These are phyloP conservation scores for Hydrozoanthus tunicans DNA, from an alignment of 64 coral and sea anemone species.

Conservation along the genomic window DNA sequence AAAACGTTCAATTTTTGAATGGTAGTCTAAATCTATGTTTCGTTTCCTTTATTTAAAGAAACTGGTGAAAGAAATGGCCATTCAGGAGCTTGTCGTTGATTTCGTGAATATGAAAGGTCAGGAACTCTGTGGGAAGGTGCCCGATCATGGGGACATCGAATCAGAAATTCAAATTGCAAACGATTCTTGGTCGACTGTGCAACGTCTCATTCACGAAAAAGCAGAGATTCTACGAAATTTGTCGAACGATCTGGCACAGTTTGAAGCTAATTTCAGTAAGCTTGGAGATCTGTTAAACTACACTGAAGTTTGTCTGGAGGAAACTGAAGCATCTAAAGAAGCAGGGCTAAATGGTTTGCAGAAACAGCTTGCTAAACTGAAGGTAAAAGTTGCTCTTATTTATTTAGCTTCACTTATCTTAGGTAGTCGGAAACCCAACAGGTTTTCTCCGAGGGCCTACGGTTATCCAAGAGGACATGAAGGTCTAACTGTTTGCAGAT, in stretches of 20 bases:
- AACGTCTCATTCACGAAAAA: slow-evolving; percentile 62
- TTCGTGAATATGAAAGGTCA: slow-evolving; percentile 94
- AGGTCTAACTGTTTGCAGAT: no score
- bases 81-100: slow-evolving; percentile 89
- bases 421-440: no score
- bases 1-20: no score
- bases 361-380: slow-evolving; percentile 91
- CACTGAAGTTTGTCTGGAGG: slow-evolving; percentile 87
- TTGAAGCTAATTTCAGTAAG: slow-evolving; percentile 72
- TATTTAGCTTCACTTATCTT: no score
- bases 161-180: slow-evolving; percentile 79
- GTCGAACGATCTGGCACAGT: slow-evolving; percentile 68
- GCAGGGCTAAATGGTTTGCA: slow-evolving; percentile 80
- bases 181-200: slow-evolving; percentile 73
- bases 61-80: slow-evolving; percentile 75
- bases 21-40: not conserved
- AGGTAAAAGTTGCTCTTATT: slow-evolving; percentile 37
- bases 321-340: slow-evolving; percentile 64
- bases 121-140: slow-evolving; percentile 76
- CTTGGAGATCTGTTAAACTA: slow-evolving; percentile 81
- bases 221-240: slow-evolving; percentile 51
- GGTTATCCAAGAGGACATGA: no score
- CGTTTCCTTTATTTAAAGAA: slow-evolving; percentile 36
- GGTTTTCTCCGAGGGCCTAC: no score
- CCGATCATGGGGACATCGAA: slow-evolving; percentile 73